Evolutionary conservation across 2,888 invertebrate genomes (phyloP).

Genomic region (Sinotaia quadrata): DNA sequence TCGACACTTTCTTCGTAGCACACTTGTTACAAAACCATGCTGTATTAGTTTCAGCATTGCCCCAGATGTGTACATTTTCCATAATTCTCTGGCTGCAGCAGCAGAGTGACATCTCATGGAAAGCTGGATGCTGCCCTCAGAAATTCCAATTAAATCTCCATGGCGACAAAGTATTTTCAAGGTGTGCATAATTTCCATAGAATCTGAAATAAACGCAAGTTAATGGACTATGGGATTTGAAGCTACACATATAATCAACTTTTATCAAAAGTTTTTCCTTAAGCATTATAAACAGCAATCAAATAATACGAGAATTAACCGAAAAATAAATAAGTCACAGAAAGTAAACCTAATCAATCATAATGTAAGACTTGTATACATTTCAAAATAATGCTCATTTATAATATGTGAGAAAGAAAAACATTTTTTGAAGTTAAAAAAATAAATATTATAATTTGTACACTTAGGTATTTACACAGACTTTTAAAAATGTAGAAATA

Average conservation of each 20-base stretch:
- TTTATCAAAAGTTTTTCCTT: not conserved
- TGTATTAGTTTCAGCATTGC: slow-evolving; percentile 39
- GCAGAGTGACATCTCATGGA: slow-evolving; percentile 38
- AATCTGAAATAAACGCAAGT: slow-evolving; percentile 35
- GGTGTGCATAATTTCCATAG: slow-evolving; percentile 51
- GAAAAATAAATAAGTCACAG: no score
- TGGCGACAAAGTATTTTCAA: slow-evolving; percentile 52
- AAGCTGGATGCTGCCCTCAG: slow-evolving; percentile 47
- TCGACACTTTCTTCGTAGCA: slow-evolving; percentile 33
- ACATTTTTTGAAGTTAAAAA: no score
- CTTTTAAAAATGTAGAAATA: no score
- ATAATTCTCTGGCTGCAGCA: slow-evolving; percentile 38
- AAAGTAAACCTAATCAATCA: no score
- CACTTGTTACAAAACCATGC: slow-evolving; percentile 41
- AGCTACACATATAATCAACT: no score
- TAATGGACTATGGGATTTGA: no score
- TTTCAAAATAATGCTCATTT: no score
- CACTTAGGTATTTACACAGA: no score
- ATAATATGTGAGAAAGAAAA: no score
- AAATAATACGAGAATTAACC: not conserved
- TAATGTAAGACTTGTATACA: no score
- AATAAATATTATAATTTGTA: no score
- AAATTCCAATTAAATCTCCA: slow-evolving; percentile 43
- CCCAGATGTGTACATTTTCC: slow-evolving; percentile 46
- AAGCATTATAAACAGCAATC: not conserved